These are phyloP conservation scores for Cinclus mexicanus DNA, from an alignment of 2,113 vertebrate genomes.

Conservation along the genomic window DNA sequence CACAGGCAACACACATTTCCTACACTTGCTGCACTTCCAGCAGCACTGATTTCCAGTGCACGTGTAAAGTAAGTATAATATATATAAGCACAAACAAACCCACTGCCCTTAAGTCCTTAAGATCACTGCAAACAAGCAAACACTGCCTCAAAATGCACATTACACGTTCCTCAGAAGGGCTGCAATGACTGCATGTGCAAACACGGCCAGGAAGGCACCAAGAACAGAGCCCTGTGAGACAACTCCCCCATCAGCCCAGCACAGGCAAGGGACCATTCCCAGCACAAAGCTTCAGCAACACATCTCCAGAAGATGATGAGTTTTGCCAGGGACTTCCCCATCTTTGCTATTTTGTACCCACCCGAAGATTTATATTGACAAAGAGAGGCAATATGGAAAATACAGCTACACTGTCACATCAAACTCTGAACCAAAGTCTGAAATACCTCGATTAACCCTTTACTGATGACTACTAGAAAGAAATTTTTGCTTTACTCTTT, in stretches of 20 bases:
- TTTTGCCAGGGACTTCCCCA: background rate
- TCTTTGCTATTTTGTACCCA: background rate
- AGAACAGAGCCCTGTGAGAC: background rate
- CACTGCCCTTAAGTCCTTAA: background rate
- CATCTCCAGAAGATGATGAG: background rate
- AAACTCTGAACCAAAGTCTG: background rate
- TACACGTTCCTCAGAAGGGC: background rate
- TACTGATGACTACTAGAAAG: background rate
- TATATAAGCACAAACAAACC: background rate
- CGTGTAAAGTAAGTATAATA: fast-evolving
- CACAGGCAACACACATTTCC: background rate
- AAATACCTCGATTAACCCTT: background rate
- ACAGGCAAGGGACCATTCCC: background rate
- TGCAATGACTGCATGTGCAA: fast-evolving
- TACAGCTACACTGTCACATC: background rate
- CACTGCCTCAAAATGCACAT: background rate
- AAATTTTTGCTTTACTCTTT: background rate
- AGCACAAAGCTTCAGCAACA: background rate
- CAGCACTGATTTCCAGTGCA: background rate
- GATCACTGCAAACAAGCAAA: background rate
- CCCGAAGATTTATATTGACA: background rate
- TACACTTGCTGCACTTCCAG: background rate
- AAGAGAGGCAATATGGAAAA: background rate
- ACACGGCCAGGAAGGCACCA: background rate
- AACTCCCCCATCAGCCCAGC: background rate